These are phyloP conservation scores for Spodoptera exigua DNA, from an alignment of 2,888 invertebrate species.

Conservation along the genomic window DNA sequence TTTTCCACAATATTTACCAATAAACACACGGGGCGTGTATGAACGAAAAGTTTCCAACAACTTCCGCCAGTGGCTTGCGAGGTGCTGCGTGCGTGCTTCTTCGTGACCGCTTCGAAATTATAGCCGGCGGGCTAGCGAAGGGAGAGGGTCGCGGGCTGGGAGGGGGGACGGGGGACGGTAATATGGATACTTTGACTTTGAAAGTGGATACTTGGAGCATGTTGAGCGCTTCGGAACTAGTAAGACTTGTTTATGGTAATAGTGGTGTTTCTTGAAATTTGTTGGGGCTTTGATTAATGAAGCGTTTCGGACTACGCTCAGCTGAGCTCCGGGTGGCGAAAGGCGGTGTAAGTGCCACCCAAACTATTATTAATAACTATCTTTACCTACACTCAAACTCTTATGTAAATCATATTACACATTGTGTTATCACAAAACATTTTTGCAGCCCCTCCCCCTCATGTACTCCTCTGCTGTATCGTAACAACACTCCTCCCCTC, in stretches of 20 bases:
- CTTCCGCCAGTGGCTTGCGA: slow-evolving; percentile 50
- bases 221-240: slow-evolving; percentile 50
- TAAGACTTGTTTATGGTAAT: slow-evolving; percentile 43
- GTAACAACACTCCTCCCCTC: slow-evolving; percentile 6
- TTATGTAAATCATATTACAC: slow-evolving; percentile 20
- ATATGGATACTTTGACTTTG: slow-evolving; percentile 62
- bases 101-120: slow-evolving; percentile 54
- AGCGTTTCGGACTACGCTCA: slow-evolving; percentile 2
- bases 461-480: background rate
- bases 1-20: slow-evolving; percentile 53
- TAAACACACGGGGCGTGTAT: slow-evolving; percentile 54
- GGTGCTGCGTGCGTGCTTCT: slow-evolving; percentile 58
- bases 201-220: slow-evolving; percentile 57
- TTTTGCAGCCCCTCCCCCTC: slow-evolving; percentile 11
- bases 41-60: slow-evolving; percentile 58
- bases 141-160: slow-evolving; percentile 9
- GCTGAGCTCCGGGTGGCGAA: background rate
- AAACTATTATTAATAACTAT: too few relatives aligned
- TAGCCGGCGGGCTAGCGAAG: slow-evolving; percentile 33
- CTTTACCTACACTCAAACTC: too few relatives aligned
- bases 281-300: slow-evolving; percentile 37
- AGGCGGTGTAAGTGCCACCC: too few relatives aligned
- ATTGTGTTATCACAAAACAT: slow-evolving; percentile 30
- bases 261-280: slow-evolving; percentile 49
- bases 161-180: slow-evolving; percentile 12